Conservation (phyloP, 1,140 invertebrate genomes). For the Psix sp. region DNA sequence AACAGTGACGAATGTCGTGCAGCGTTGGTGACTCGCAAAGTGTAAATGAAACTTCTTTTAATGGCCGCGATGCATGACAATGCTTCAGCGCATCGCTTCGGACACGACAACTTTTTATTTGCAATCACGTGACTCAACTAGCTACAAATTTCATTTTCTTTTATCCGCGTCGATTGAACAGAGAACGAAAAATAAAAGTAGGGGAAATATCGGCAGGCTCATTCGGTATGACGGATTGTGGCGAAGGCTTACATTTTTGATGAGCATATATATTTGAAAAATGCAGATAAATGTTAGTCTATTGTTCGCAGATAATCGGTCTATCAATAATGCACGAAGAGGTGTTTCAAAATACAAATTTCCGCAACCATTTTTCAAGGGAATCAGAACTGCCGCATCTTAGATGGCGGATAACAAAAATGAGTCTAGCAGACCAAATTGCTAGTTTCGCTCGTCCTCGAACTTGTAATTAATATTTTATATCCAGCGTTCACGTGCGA, state of each 20-base stretch:
- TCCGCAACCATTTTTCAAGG: slow-evolving; percentile 46
- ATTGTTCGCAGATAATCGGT: slow-evolving; percentile 58
- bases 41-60: slow-evolving; percentile 46
- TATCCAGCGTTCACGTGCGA: neutral
- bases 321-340: slow-evolving; percentile 66
- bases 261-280: slow-evolving; percentile 1
- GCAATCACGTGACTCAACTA: neutral
- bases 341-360: slow-evolving; percentile 64
- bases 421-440: slow-evolving; percentile 28
- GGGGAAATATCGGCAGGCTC: no score
- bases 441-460: slow-evolving; percentile 35
- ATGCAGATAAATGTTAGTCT: slow-evolving; percentile 5
- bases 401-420: slow-evolving; percentile 56
- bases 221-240: no score
- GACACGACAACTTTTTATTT: slow-evolving; percentile 6
- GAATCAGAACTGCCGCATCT: slow-evolving; percentile 65
- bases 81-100: slow-evolving; percentile 4
- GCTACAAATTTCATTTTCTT: no score
- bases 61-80: slow-evolving; percentile 31
- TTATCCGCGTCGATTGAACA: no score
- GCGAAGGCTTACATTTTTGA: no score
- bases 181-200: no score
- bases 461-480: slow-evolving; percentile 53
- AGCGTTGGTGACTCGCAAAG: slow-evolving; percentile 37
- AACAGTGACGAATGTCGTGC: slow-evolving; percentile 52